Evolutionary conservation across 2,888 invertebrate genomes (phyloP), one percentile per base, ranked within the genome.

Genomic region (Ferrisia virgata): DNA sequence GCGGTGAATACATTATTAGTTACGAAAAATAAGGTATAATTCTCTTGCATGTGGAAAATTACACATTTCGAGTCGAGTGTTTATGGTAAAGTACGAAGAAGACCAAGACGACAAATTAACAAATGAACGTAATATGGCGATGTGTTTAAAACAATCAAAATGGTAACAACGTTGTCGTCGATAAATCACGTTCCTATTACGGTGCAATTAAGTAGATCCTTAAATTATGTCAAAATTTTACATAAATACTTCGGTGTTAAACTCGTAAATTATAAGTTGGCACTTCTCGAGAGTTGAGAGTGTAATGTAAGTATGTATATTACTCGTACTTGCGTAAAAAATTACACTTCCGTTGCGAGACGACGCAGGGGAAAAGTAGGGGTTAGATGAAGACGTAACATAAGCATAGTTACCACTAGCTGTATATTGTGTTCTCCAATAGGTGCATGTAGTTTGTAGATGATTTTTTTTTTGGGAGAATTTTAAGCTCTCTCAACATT

Each of bases 181-280:
- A 82, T 82, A 64, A 64, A 82, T 82, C 82, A 82, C 82, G 82
- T 82, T 64, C 82, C 36, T 64, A 82, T 82, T 64, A 36, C 81
- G 53, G 28, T 36, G 64, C 58, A 82, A 82, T 82, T 82, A 82
- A 39, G 82, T 18, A 33, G n/a, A 36, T 82, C 39, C 33, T 82
- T 33, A n/a, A 53, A 36, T 64, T 64, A 22, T 82, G 82, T 82
- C 82, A 82, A 82, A 64, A 82, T 58, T 36, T 39, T 58, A 15
- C 33, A 28, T 53, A 33, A 80, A 80, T 53, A 80, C 28, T 22
- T 72, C 5, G 15, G 25, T 15, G 43, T 76, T 64, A 64, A 28
- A 18, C 72, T 33, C 72, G 72, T 76, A 76, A 76, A 76, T 76
- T 36, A 76, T 22, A 4, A 28, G 28, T 64, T 64, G 64, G 64